Percentiles rank a stretch among this genome's conserved stretches.
Evolutionary conservation across 2,888 invertebrate genomes (phyloP).

Genomic region (Lithosia quadra): DNA sequence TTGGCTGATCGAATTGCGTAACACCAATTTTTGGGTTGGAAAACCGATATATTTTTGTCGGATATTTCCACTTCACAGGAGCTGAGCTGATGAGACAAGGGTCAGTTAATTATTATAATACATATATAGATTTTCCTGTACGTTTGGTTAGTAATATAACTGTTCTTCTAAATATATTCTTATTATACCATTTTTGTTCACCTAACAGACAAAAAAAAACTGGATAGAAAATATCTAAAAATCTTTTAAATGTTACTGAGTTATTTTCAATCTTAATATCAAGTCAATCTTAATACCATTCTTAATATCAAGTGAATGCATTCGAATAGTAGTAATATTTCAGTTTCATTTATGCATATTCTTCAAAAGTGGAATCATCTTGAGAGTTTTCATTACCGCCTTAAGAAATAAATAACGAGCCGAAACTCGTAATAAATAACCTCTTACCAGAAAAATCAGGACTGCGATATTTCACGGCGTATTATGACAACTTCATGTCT

Average conservation of each 20-base stretch:
- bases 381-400: neutral
- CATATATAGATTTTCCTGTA: neutral
- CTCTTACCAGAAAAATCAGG: neutral
- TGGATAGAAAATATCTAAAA: no score
- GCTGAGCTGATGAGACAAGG: neutral
- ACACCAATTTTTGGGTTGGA: neutral
- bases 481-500: neutral
- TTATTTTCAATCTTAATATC: no score
- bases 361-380: neutral
- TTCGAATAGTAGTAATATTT: no score
- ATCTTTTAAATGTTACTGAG: no score
- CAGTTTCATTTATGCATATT: neutral
- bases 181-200: no score
- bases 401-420: neutral
- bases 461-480: neutral
- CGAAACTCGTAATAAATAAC: neutral
- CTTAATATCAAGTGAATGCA: no score
- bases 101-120: neutral
- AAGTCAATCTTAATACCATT: no score
- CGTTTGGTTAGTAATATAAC: neutral
- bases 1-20: conserved; percentile 4
- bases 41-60: neutral
- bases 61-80: conserved; percentile 5
- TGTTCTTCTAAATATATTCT: no score
- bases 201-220: no score